A percentile compares a stretch with the other conserved stretches of the same genome.
phyloP scores from a whole-genome alignment of 2,888 invertebrate genomes.

The Aphidoletes aphidimyza region DNA sequence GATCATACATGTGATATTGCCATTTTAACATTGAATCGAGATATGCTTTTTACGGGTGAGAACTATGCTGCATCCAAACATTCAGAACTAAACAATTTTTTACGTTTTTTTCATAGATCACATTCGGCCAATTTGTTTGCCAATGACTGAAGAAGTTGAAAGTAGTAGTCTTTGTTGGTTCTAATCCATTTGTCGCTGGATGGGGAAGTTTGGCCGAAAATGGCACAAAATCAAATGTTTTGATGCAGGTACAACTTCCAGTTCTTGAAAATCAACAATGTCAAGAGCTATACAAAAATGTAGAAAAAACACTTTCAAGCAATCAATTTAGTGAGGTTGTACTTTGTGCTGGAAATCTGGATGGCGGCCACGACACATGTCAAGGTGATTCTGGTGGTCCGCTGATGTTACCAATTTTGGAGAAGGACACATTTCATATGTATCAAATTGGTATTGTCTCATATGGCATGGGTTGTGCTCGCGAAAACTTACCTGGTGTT shows the following conservation, averaged over 20 bases:
- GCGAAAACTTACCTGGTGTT: constrained; percentile 73
- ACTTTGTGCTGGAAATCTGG: constrained; percentile 64
- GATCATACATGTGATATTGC: constrained; percentile 82
- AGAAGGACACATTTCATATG: constrained; percentile 58
- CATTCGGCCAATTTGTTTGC: constrained; percentile 82
- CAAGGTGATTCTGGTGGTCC: too few species aligned
- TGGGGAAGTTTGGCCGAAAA: constrained; percentile 68
- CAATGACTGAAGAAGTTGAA: constrained; percentile 69
- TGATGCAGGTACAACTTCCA: constrained; percentile 79
- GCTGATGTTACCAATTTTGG: constrained; percentile 62
- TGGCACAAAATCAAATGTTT: constrained; percentile 73
- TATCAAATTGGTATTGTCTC: constrained; percentile 75
- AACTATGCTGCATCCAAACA: not conserved
- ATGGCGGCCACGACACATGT: constrained; percentile 65
- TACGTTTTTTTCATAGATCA: too few species aligned
- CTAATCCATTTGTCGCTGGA: constrained; percentile 79
- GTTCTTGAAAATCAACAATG: constrained; percentile 75
- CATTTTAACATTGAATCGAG: constrained; percentile 72
- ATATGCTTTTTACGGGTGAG: constrained; percentile 72
- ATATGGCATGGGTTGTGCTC: constrained; percentile 74
- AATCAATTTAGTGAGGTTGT: constrained; percentile 64
- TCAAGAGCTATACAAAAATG: constrained; percentile 62
- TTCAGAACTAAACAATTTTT: not conserved
- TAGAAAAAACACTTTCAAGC: constrained; percentile 60
- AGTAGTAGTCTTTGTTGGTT: constrained; percentile 69